These are phyloP conservation scores for Eupithecia tripunctaria DNA, from an alignment of 2,888 invertebrate species.

Conservation along the genomic window DNA sequence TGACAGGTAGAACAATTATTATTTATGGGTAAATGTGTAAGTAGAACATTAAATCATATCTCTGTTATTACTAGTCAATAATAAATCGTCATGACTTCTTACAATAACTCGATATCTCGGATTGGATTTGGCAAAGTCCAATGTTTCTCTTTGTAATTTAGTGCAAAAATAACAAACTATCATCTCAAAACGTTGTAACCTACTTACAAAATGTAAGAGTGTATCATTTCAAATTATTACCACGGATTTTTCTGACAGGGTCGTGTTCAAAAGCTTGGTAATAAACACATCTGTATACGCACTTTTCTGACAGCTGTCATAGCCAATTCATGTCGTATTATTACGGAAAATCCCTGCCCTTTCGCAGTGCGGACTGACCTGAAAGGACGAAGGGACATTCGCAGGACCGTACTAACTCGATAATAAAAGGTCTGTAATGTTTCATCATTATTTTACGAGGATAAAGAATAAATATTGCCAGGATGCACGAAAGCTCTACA, in stretches of 20 bases:
- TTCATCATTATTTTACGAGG: slow-evolving; percentile 54
- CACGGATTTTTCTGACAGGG: slow-evolving; percentile 4
- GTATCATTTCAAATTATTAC: slow-evolving; percentile 1
- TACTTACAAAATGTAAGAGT: neutral
- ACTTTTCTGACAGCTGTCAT: slow-evolving; percentile 27
- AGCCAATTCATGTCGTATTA: slow-evolving; percentile 19
- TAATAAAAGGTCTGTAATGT: slow-evolving; percentile 67
- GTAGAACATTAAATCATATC: no score
- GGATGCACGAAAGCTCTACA: slow-evolving; percentile 39
- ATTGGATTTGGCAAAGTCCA: neutral
- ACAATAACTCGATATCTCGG: neutral
- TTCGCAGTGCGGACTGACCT: slow-evolving; percentile 37
- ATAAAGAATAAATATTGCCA: slow-evolving; percentile 52
- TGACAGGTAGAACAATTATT: no score
- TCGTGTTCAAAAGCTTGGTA: slow-evolving; percentile 11
- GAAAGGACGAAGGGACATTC: slow-evolving; percentile 54
- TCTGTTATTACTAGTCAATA: no score
- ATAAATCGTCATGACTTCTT: no score
- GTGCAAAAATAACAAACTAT: neutral
- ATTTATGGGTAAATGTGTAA: no score
- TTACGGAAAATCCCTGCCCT: slow-evolving; percentile 9
- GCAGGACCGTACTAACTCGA: slow-evolving; percentile 61
- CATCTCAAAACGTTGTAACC: neutral
- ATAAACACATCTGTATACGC: slow-evolving; percentile 18
- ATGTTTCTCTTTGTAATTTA: neutral